These are phyloP conservation scores for Neopipo cinnamomea DNA, from an alignment of 2,113 vertebrate species.

Conservation along the genomic window DNA sequence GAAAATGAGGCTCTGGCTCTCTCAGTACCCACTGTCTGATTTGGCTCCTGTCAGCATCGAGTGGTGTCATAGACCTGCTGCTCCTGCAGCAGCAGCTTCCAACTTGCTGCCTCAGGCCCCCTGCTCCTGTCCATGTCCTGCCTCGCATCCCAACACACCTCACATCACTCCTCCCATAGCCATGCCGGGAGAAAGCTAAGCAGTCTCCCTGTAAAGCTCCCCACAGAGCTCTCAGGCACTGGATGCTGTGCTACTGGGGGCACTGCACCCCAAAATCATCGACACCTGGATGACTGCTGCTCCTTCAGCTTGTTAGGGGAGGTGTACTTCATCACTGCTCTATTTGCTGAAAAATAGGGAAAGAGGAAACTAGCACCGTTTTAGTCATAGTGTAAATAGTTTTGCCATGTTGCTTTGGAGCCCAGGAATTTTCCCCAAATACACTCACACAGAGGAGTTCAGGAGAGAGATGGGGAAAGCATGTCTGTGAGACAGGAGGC, in stretches of 20 bases:
- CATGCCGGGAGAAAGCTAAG: background rate
- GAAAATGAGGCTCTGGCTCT: background rate
- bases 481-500: background rate
- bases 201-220: background rate
- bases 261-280: background rate
- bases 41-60: background rate
- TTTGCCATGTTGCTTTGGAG: background rate
- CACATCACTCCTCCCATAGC: accelerated
- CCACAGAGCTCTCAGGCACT: background rate
- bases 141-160: background rate
- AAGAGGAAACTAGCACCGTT: background rate
- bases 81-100: background rate
- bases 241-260: accelerated
- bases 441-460: background rate
- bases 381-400: background rate
- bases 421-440: background rate
- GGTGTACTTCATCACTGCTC: background rate
- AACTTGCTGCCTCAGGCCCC: background rate
- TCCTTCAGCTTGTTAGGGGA: background rate
- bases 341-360: background rate
- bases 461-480: background rate
- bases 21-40: background rate
- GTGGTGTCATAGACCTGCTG: background rate
- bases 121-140: background rate
- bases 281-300: accelerated